These are phyloP conservation scores for Apostichopus parvimensis DNA, from an alignment of 35 echinoderm and acorn worm genomes.

Conservation along the genomic window DNA sequence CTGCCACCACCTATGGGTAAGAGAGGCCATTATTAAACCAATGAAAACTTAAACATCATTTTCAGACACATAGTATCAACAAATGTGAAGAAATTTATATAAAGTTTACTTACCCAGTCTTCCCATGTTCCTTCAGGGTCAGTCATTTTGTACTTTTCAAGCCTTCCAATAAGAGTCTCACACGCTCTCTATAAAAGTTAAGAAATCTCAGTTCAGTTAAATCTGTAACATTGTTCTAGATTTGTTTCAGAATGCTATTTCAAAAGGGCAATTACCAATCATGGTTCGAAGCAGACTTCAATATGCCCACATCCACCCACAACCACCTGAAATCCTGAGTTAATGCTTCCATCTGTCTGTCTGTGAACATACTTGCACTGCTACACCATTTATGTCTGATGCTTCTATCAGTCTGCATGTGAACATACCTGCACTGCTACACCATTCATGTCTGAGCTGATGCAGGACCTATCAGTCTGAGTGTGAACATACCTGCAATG, in stretches of 20 bases:
- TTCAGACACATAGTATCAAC: no score
- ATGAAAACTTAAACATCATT: neutral
- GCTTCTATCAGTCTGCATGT: neutral
- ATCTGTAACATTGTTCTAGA: neutral
- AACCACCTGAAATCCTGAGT: no score
- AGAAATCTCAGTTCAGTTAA: neutral
- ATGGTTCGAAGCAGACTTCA: no score
- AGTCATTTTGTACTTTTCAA: conserved; percentile 35
- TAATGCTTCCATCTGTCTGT: neutral
- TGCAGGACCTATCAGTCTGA: no score
- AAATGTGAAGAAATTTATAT: no score
- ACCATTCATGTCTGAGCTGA: conserved; percentile 52
- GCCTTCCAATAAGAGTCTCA: conserved; percentile 37
- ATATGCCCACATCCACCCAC: neutral
- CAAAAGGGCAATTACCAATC: no score
- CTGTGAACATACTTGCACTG: conserved; percentile 52
- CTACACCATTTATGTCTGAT: conserved; percentile 45
- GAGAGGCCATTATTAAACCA: neutral
- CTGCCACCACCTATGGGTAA: conserved; percentile 22
- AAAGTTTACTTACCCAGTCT: conserved; percentile 53
- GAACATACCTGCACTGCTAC: conserved; percentile 61
- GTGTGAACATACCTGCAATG: no score
- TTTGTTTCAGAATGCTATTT: neutral
- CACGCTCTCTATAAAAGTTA: conserved; percentile 35
- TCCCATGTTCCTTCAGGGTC: conserved; percentile 59